phyloP scores from a whole-genome alignment of 2,797 vertebrate genomes.

The Micropoecilia bifurca region DNA sequence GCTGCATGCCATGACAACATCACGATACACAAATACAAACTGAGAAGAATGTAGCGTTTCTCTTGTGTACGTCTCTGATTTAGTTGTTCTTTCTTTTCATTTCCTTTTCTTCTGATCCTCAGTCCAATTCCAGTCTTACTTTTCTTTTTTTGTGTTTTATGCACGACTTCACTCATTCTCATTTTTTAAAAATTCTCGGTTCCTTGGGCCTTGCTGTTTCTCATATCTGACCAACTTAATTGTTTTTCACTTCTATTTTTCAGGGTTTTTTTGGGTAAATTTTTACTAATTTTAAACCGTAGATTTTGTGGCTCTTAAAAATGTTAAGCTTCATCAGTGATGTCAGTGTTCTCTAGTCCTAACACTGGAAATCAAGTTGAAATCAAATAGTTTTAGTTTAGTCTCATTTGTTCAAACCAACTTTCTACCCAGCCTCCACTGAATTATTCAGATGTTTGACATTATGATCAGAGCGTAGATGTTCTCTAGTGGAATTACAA shows the following conservation, averaged over 20 bases:
- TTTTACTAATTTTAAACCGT: not conserved
- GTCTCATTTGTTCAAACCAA: not conserved
- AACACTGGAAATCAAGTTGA: not conserved
- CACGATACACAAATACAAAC: constrained; percentile 47
- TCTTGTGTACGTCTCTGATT: not conserved
- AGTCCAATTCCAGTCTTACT: not conserved
- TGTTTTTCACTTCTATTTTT: not conserved
- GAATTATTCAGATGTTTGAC: not conserved
- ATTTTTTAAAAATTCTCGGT: not conserved
- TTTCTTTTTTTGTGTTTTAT: not conserved
- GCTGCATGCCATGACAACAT: constrained; percentile 64
- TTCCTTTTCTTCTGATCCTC: not conserved
- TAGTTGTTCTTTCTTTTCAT: not conserved
- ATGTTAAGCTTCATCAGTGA: not conserved
- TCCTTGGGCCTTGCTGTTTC: not conserved
- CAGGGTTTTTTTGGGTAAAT: not conserved
- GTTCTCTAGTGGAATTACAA: not conserved
- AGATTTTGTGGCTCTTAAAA: not conserved
- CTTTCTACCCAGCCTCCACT: not conserved
- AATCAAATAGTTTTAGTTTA: not conserved
- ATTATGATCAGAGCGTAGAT: not conserved
- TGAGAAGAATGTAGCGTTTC: not conserved
- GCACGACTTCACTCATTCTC: not conserved
- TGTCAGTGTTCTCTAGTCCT: not conserved
- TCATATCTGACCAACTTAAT: not conserved